Evolutionary conservation across 2,113 vertebrate genomes (phyloP).

Genomic region (Taxidea taxus): DNA sequence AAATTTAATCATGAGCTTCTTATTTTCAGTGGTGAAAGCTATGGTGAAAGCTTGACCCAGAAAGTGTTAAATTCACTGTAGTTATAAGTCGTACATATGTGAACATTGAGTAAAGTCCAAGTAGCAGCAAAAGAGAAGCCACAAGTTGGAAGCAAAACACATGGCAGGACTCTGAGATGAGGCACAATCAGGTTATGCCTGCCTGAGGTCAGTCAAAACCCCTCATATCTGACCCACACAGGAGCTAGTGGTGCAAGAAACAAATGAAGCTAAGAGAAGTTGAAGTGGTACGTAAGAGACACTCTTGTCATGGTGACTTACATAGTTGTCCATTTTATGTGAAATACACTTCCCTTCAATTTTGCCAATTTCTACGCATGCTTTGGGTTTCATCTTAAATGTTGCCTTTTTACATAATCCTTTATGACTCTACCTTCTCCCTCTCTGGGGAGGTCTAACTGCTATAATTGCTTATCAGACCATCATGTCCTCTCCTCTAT

Average conservation of each 20-base stretch:
- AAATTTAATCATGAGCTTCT: background rate
- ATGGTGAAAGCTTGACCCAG: background rate
- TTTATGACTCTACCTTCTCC: background rate
- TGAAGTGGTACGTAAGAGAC: rapidly evolving
- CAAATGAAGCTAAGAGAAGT: background rate
- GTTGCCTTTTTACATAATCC: background rate
- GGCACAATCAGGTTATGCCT: background rate
- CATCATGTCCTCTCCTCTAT: background rate
- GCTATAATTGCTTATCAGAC: background rate
- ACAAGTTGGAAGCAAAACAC: background rate
- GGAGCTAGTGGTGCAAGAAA: background rate
- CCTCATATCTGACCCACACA: rapidly evolving
- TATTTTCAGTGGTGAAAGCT: background rate
- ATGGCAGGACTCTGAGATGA: background rate
- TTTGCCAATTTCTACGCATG: background rate
- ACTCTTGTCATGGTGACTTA: background rate
- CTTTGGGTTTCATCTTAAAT: background rate
- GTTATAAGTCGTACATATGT: background rate
- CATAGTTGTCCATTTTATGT: background rate
- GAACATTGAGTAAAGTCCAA: background rate
- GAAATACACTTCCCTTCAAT: background rate
- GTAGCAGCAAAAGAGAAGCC: background rate
- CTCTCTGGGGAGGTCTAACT: too few relatives aligned
- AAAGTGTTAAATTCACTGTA: background rate
- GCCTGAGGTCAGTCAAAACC: background rate